Percentiles rank a stretch among this genome's conserved stretches.
These are phyloP conservation scores for Standfussiana lucernea DNA, from an alignment of 2,888 invertebrate species.

Conservation along the genomic window DNA sequence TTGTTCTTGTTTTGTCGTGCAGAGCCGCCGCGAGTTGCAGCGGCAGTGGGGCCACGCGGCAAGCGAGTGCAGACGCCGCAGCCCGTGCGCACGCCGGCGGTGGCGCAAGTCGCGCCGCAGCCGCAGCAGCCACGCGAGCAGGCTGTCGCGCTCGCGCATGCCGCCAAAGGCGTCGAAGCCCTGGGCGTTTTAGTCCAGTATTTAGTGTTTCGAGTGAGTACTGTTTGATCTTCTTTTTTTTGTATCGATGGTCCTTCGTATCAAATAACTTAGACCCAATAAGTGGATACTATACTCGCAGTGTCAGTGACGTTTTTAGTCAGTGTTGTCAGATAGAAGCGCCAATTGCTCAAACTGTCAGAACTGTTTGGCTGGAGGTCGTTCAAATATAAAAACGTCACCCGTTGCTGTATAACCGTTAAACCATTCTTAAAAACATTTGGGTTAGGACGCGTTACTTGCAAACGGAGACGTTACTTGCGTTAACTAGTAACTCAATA, in stretches of 20 bases:
- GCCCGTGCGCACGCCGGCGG: constrained; percentile 78
- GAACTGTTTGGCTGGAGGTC: background rate
- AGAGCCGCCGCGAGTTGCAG: constrained; percentile 87
- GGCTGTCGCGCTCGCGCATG: constrained; percentile 86
- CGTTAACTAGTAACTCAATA: background rate
- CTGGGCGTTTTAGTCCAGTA: constrained; percentile 96
- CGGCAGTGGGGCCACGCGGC: constrained; percentile 85
- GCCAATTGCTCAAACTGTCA: background rate
- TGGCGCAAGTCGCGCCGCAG: constrained; percentile 68
- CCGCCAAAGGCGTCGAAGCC: constrained; percentile 94
- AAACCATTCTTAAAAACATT: background rate
- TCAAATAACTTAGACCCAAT: background rate
- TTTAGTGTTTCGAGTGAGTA: constrained; percentile 94
- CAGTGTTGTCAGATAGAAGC: background rate
- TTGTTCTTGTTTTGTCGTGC: constrained; percentile 57
- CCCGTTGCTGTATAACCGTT: background rate
- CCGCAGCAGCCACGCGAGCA: constrained; percentile 77
- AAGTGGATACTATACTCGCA: background rate
- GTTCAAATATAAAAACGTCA: background rate
- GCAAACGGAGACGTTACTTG: background rate
- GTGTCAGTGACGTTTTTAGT: background rate
- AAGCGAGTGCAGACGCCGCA: constrained; percentile 87
- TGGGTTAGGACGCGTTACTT: no score
- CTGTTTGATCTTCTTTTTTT: background rate
- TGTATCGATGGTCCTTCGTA: background rate